Conservation (phyloP, 2,797 vertebrate genomes). For the Xenopus petersii region DNA sequence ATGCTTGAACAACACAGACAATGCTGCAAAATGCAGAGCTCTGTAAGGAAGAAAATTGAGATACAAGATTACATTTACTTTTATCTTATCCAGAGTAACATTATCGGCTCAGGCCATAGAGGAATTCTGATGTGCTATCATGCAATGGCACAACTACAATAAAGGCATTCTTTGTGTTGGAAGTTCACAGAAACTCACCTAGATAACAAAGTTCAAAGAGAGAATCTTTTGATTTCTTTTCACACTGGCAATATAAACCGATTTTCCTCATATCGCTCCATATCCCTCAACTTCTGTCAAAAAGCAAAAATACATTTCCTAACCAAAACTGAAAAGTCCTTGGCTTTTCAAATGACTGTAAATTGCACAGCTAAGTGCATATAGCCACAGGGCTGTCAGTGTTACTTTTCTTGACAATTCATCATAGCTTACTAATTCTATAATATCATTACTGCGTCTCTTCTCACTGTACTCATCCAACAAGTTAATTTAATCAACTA, state of each 20-base stretch:
- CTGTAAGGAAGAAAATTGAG: constrained; percentile 54
- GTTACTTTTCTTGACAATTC: constrained; percentile 93
- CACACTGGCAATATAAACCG: constrained; percentile 51
- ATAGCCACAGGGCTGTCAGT: constrained; percentile 91
- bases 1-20: constrained; percentile 51
- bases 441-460: constrained; percentile 94
- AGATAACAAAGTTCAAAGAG: constrained; percentile 56
- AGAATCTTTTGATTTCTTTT: constrained; percentile 61
- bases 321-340: constrained; percentile 87
- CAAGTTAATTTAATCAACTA: constrained; percentile 96
- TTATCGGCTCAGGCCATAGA: constrained; percentile 58
- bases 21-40: constrained; percentile 57
- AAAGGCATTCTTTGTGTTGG: constrained; percentile 54
- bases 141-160: constrained; percentile 58
- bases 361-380: constrained; percentile 83
- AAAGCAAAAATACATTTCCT: constrained; percentile 70
- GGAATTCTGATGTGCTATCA: constrained; percentile 52
- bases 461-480: constrained; percentile 88
- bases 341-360: constrained; percentile 81
- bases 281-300: constrained; percentile 68
- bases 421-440: constrained; percentile 97
- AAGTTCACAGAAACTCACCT: constrained; percentile 62
- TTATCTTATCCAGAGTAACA: constrained; percentile 62
- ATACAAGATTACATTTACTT: constrained; percentile 60
- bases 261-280: constrained; percentile 51